Percentiles rank a stretch among this genome's conserved stretches.
Conservation (phyloP, 1,140 invertebrate species). For the Antheraea mylitta region DNA sequence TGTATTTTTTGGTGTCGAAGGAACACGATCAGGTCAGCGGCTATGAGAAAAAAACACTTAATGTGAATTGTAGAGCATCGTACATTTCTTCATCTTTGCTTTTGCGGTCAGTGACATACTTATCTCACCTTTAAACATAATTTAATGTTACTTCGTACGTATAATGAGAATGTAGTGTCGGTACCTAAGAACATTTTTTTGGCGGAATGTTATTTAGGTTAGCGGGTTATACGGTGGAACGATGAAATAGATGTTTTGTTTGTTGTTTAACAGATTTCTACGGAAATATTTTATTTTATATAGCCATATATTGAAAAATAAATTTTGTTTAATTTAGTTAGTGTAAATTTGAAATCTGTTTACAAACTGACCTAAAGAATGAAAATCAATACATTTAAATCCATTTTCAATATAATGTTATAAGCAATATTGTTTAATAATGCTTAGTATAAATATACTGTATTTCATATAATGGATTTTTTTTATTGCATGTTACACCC, state of each 20-base stretch:
- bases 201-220: background rate
- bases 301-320: background rate
- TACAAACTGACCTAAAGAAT: background rate
- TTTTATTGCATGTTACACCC: too few relatives aligned
- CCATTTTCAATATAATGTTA: too few relatives aligned
- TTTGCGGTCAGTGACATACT: constrained; percentile 1
- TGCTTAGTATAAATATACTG: too few relatives aligned
- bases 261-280: background rate
- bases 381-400: too few relatives aligned
- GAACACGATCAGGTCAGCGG: constrained; percentile 45
- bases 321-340: background rate
- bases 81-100: constrained; percentile 12
- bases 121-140: constrained; percentile 3
- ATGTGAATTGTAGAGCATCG: constrained; percentile 8
- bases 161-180: background rate
- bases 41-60: constrained; percentile 31
- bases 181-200: constrained; percentile 1
- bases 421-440: too few relatives aligned
- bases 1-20: constrained; percentile 23
- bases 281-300: background rate
- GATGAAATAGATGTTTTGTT: background rate
- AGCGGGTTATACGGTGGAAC: background rate
- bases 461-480: too few relatives aligned
- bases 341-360: background rate
- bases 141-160: background rate